Evolutionary conservation across 2,797 vertebrate species (phyloP).

Genomic region (Dallia pectoralis): DNA sequence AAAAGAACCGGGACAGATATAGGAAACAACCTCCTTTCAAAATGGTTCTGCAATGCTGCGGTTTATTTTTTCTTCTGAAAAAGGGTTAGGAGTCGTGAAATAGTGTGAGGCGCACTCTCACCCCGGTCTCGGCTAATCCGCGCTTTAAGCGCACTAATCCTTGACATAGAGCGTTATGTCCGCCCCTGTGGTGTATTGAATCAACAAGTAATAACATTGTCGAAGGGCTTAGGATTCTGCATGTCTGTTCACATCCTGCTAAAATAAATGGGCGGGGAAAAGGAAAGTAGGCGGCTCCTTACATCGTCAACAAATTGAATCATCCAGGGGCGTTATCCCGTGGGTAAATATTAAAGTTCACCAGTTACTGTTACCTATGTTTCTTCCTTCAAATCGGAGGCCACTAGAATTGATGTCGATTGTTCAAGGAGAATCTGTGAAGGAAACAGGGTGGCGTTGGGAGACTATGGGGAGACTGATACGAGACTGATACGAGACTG

Average conservation of each 20-base stretch:
- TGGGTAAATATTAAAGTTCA: background rate
- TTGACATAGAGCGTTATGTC: conserved; percentile 17
- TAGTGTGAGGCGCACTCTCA: background rate
- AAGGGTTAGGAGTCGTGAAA: background rate
- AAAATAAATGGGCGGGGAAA: background rate
- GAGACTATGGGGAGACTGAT: background rate
- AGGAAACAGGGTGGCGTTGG: background rate
- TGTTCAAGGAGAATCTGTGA: background rate
- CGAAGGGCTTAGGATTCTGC: background rate
- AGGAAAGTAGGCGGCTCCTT: background rate
- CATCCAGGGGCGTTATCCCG: background rate
- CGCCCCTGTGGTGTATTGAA: conserved; percentile 10
- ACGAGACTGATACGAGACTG: too few relatives aligned
- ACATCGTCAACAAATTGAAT: conserved; percentile 10
- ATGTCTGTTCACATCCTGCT: background rate
- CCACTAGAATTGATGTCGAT: background rate
- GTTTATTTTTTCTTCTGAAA: background rate
- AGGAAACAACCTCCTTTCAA: conserved; percentile 1
- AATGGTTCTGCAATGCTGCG: background rate
- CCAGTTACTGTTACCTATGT: conserved; percentile 6
- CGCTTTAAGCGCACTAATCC: conserved; percentile 14
- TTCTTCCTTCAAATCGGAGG: background rate
- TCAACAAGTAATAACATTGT: conserved; percentile 16
- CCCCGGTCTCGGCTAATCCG: conserved; percentile 9
- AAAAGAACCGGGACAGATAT: background rate